Base-by-base conservation (phyloP, 2,888 invertebrate species). In the Phragmatobia fuliginosa region DNA sequence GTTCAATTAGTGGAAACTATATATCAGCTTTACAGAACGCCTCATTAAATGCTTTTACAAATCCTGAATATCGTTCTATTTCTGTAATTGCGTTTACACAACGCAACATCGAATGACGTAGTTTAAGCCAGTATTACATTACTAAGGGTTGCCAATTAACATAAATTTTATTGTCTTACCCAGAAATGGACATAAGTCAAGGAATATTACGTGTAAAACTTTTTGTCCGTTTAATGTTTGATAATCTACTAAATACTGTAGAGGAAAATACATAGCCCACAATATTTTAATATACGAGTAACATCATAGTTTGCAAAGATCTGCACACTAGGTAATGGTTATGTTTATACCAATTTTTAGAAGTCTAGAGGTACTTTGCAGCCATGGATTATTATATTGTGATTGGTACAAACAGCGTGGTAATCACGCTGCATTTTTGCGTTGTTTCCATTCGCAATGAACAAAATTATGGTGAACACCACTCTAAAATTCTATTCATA, bases 1-100 rank as follows among this genome's bases (percentile, higher is more conserved):
- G 78, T 72, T 80, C 83, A 87, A 88, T 88, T 87, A 88, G 80
- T 80, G 75, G 81, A 83, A 86, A 79, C 85, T 80, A 80, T 84
- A 84, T 81, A 83, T 87, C 84, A 82, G 75, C 78, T 73, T 73
- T 76, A 80, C 76, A 73, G 56, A 81, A 76, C 72, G 77, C 68
- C 72, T 79, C 71, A 78, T 78, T 80, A 77, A 77, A 77, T 66
- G 66, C 68, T 72, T 62, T 67, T 71, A 71, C 74, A 78, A 80
- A 81, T 77, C 73, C 73, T 60, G 61, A 49, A 62, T 60, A 67
- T 74, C 65, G 72, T 68, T 72, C 72, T 75, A 71, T 73, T 72
- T 74, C 74, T 68, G 56, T 45, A 63, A 36, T 38, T 52, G 16
- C 33, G 38, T 21, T 45, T 63, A 68, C 59, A 68, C 59, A 63